phyloP scores from a whole-genome alignment of 2,113 vertebrate genomes.

The Amphilophus citrinellus region DNA sequence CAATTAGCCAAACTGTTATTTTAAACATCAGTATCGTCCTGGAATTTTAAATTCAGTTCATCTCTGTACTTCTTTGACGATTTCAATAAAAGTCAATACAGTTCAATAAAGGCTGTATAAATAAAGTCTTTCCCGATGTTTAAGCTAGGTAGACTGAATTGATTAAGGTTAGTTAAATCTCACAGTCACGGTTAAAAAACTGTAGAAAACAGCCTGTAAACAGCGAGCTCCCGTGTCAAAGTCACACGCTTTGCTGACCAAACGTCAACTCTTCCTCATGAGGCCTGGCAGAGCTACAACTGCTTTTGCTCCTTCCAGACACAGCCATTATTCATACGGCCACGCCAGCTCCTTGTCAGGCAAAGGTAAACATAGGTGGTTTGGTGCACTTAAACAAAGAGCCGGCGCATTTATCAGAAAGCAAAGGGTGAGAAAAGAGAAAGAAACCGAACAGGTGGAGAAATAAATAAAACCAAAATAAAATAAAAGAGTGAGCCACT shows the following conservation, averaged over 20 bases:
- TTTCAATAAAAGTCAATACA: background rate
- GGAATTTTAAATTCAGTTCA: background rate
- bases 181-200: background rate
- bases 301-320: background rate
- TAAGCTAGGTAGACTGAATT: background rate
- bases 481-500: background rate
- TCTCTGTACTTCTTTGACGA: background rate
- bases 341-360: background rate
- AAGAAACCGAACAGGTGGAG: background rate
- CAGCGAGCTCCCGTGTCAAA: background rate
- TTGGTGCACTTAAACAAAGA: background rate
- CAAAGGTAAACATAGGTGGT: slow-evolving; percentile 8
- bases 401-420: background rate
- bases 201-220: background rate
- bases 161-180: background rate
- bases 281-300: background rate
- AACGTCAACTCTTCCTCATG: background rate
- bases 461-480: background rate
- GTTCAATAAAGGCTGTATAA: background rate
- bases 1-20: background rate
- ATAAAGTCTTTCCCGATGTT: background rate
- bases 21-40: no score
- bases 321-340: background rate
- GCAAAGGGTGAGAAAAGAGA: background rate
- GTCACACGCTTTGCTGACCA: background rate